Base-by-base conservation (phyloP, 2,113 vertebrate genomes). In the Bufo bufo region DNA sequence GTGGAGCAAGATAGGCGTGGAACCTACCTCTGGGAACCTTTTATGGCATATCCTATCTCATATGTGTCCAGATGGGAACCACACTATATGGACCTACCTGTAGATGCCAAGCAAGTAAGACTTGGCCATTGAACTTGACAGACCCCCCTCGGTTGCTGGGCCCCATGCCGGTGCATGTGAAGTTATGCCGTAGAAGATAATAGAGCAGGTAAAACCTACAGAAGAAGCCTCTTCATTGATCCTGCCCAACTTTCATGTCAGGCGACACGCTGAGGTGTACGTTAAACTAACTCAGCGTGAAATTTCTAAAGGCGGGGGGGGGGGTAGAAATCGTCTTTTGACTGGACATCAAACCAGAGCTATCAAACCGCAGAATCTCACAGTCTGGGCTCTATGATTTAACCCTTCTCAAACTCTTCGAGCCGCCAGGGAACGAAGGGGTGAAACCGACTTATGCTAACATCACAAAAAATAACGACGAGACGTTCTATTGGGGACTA, bases 191-290 rank as follows among this genome's bases (percentile, higher is more conserved):
- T 11, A 20, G 75, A 54, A 78, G 77, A 78, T 54, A 54, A 56
- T 56, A 74, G 71, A 74, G 71, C 19, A n/a, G 77, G 49, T 78
- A n/a, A 50, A 23, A 54, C 77, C 49, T 11, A 54, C 77, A 54
- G 50, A 78, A 54, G 77, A 78, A 54, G 77, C 77, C 50, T n/a
- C 77, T 23, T 78, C 72, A 7, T 13, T 78, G 56, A 78, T 78
- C 77, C 77, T 56, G 77, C 50, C 50, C 77, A 78, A 78, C 77
- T 78, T 78, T 56, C 43, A 78, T 54, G 45, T 78, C 20, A 78
- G 77, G 8, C 20, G 12, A 56, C 50, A 78, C n/a, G 77, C 77
- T 78, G 77, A 12, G 77, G 77, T 13, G 9, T 12, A 78, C n/a
- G 50, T 33, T 78, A 52, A 54, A 78, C 77, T 78, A 78, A 23